Evolutionary conservation across 2,797 vertebrate genomes (phyloP).

Genomic region (Picus viridis): DNA sequence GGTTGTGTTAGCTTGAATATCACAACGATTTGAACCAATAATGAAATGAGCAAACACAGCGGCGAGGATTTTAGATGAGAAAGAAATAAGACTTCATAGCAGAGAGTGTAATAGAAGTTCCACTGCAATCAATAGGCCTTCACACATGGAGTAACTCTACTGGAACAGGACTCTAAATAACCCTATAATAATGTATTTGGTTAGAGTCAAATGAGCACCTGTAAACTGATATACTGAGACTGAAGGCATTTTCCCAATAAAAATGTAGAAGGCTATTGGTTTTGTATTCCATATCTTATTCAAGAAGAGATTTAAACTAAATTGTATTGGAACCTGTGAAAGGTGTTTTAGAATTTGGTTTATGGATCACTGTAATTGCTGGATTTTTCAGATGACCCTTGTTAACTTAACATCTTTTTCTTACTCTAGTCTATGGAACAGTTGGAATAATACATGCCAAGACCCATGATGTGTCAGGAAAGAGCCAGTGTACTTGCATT

Average conservation of each 20-base stretch:
- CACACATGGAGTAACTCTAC: not conserved
- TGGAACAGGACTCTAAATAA: conserved; percentile 34
- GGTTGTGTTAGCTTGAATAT: not conserved
- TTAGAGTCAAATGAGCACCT: conserved; percentile 2
- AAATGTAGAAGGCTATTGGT: not conserved
- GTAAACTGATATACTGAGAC: not conserved
- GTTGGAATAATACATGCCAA: not conserved
- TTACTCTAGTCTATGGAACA: not conserved
- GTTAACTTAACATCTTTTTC: not conserved
- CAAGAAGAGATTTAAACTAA: not conserved
- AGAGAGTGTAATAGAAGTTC: not conserved
- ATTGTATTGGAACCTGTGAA: not conserved
- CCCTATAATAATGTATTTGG: not conserved
- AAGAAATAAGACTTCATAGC: conserved; percentile 13
- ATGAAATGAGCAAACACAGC: not conserved
- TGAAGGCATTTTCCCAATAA: not conserved
- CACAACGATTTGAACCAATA: not conserved
- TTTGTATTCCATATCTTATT: not conserved
- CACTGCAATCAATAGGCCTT: conserved; percentile 34
- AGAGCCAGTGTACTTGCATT: not conserved
- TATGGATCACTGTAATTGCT: not conserved
- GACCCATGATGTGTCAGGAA: not conserved
- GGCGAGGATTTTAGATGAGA: conserved; percentile 19
- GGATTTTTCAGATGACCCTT: conserved; percentile 7
- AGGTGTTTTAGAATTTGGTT: not conserved